phyloP scores from a whole-genome alignment of 2,113 vertebrate species.

The Cyanocitta stelleri region DNA sequence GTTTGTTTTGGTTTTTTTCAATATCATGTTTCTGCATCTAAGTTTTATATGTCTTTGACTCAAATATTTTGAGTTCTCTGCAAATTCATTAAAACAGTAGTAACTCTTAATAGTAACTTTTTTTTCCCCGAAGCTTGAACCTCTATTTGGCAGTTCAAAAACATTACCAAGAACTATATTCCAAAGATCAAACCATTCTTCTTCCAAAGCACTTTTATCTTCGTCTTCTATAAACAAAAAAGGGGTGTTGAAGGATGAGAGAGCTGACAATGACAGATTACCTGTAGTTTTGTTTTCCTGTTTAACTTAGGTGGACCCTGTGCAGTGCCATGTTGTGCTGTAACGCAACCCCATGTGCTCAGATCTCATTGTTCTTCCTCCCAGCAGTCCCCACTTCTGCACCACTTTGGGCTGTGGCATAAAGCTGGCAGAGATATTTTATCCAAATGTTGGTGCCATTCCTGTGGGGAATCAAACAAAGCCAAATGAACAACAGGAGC shows the following conservation, averaged over 20 bases:
- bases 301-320: constrained; percentile 33
- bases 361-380: neutral
- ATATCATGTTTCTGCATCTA: neutral
- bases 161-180: neutral
- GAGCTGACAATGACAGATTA: constrained; percentile 61
- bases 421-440: neutral
- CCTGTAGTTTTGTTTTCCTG: constrained; percentile 38
- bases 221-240: constrained; percentile 37
- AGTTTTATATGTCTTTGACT: neutral
- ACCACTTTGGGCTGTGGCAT: neutral
- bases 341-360: neutral
- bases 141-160: constrained; percentile 15
- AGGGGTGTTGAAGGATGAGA: neutral
- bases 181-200: neutral
- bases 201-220: constrained; percentile 25
- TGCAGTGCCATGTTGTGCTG: neutral
- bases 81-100: neutral
- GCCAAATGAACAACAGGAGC: neutral
- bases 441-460: neutral
- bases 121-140: neutral
- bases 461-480: neutral
- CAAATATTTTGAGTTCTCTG: neutral
- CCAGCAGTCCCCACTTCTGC: neutral
- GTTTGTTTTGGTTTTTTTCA: neutral
- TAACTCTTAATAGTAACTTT: neutral